Base-by-base conservation (phyloP, 2,797 vertebrate species). In the Poecilia picta region DNA sequence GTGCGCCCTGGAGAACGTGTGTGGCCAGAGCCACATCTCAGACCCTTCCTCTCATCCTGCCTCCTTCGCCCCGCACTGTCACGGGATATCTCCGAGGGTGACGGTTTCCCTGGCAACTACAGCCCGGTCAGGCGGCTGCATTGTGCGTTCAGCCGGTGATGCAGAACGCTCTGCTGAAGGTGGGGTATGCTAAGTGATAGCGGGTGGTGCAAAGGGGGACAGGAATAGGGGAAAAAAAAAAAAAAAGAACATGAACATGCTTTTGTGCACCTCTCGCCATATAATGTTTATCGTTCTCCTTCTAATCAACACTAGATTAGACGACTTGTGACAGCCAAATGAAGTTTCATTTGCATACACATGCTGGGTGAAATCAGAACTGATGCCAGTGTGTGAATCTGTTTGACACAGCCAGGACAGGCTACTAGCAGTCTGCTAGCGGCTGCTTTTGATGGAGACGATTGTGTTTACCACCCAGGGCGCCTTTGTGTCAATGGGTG, bases 61-160 rank as follows among this genome's bases (percentile, higher is more conserved):
- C 85, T 87, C 87, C 78, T 76, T 88, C 82, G 33, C 87, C 89
- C 91, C 79, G 57, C 36, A 87, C 91, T 92, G 93, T 94, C 93
- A 94, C 59, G 89, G 93, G 93, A 94, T 93, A 92, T 94, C 93
- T 87, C 92, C 23, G 89, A 85, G 88, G 90, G 90, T 94, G 94
- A 95, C 88, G 73, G 94, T 96, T 96, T 90, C 95, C 94, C 83
- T 91, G 91, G 94, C 91, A 95, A 96, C 93, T 1, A 76, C 81
- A 89, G 87, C 84, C 78, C 81, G 25, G 86, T 74, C 81, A 90
- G 87, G 85, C 88, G 89, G 89, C 89, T 90, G 88, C 85, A 90
- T 92, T 92, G 89, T 91, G 91, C 46, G 70, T 85, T 87, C 80
- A 20, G 71, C 85, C 91, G 83, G 83, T 86, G 88, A 92, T 88